Evolutionary conservation across 2,797 vertebrate genomes (phyloP), one percentile per base, ranked within the genome.

Genomic region (Eulemur mongoz): DNA sequence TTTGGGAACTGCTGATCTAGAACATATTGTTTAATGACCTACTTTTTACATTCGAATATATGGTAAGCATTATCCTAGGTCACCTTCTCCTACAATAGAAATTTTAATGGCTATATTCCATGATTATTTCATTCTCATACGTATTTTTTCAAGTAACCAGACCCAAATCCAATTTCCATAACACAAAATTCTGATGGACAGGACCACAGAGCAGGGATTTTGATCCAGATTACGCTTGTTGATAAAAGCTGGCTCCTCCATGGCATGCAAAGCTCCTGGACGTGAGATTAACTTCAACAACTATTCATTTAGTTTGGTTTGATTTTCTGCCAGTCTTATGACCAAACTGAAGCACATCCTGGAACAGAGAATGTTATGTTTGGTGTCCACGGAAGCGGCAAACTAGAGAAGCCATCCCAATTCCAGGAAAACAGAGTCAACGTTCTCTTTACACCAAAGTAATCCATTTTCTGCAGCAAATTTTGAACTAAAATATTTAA

Each of bases 361-460:
- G 91, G 27, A 94, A 92, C 72, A 93, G 67, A 81, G 73, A 81
- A 69, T 23, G 75, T 93, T 89, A 93, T 81, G 88, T 95, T 90
- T 95, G 57, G 90, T 67, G 80, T 92, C 76, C 65, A 96, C 32
- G 70, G 52, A 94, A 93, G 48, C 50, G 95, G 38, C 8, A 72
- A 88, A 57, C 27, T 73, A 63, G 54, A 80, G 23, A 32, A n/a
- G 4, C 72, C 76, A 92, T 67, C 7, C 69, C 15, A 79, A 93
- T 93, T 85, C 61, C 92, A 94, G 92, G 94, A 70, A 22, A 82
- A 90, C 59, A 94, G 63, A 83, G 67, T 25, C 89, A 78, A 85
- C 79, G 17, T 54, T 84, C 52, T 85, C 91, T 96, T 94, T 65
- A 84, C 9, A 61, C 65, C 52, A 35, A 59, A 65, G 35, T 43